Conservation (phyloP, 2,113 vertebrate species). For the Amia ocellicauda region DNA sequence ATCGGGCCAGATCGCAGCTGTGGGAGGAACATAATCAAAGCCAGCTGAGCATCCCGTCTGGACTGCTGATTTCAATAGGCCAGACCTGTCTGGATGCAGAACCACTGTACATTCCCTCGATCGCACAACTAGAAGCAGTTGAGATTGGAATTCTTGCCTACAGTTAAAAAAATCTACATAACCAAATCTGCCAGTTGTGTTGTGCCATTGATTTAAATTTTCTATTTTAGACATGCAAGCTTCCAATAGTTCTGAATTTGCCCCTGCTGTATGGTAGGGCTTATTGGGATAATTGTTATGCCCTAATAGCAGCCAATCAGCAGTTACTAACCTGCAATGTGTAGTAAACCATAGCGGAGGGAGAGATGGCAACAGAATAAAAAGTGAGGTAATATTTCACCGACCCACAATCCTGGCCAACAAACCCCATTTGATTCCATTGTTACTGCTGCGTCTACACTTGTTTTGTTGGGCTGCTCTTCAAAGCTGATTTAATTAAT, state of each 20-base stretch:
- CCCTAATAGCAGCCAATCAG: no score
- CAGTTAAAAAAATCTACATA: no score
- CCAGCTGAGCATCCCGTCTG: neutral
- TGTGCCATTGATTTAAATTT: no score
- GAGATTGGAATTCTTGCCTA: no score
- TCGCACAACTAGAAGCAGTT: no score
- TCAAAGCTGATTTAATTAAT: neutral
- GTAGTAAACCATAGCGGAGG: neutral
- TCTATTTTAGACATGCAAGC: no score
- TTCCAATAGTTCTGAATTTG: no score
- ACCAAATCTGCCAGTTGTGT: no score
- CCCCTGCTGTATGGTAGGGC: no score
- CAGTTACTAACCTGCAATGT: neutral
- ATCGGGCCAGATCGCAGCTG: neutral
- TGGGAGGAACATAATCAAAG: neutral
- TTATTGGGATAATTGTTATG: no score
- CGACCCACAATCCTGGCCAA: neutral
- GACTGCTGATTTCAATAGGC: neutral
- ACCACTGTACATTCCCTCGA: no score
- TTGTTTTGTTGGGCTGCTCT: conserved; percentile 1
- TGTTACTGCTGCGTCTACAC: neutral
- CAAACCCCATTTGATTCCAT: neutral
- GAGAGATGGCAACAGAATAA: neutral
- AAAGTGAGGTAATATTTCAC: conserved; percentile 1
- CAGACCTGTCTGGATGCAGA: neutral